Base-by-base conservation (phyloP, 1,140 invertebrate genomes). In the Brachionus rubens region DNA sequence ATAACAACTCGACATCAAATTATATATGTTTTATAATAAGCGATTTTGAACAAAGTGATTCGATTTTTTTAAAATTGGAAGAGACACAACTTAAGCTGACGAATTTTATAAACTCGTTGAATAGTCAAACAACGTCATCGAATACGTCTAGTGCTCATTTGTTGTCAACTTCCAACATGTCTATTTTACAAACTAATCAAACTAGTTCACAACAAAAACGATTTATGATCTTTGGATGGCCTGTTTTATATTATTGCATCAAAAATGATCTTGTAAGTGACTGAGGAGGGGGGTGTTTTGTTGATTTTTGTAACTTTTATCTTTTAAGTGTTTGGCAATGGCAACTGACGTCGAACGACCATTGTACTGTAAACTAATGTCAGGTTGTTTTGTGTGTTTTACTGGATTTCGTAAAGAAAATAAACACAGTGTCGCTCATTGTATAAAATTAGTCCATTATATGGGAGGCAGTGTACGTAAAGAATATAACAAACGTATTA, bases 381-480 rank as follows among this genome's bases (percentile, higher is more conserved):
- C 46, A 1, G 68, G 68, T 1, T 72, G 68, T 19, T 72, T 36
- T 54, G 50, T 72, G 3, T 72, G 68, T 28, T 72, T 72, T 50
- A 72, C 68, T 36, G 68, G 68, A 16, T 72, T 72, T 21, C 43
- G 68, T 4, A 72, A 72, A 33, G 68, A 72, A 50, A 48, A 72
- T 24, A 72, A 72, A 24, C 19, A 72, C 12, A 72, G 28, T 33
- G 68, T 72, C 6, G 50, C 72, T 0, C 16, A 56, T 46, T 75
- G 48, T 59, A 75, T 54, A 12, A 54, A 75, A 46, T 16, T 92
- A 81, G 91, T 96, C 78, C 93, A 96, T 86, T 89, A 91, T 82
- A 96, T 97, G 93, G 93, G 92, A 78, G 94, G 93, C 16, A 94
- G 91, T 80, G 91, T 96, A 79, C 88, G 92, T 56, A 92, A 91